Base-by-base conservation (phyloP, 2,888 invertebrate genomes). In the Seira ritae region DNA sequence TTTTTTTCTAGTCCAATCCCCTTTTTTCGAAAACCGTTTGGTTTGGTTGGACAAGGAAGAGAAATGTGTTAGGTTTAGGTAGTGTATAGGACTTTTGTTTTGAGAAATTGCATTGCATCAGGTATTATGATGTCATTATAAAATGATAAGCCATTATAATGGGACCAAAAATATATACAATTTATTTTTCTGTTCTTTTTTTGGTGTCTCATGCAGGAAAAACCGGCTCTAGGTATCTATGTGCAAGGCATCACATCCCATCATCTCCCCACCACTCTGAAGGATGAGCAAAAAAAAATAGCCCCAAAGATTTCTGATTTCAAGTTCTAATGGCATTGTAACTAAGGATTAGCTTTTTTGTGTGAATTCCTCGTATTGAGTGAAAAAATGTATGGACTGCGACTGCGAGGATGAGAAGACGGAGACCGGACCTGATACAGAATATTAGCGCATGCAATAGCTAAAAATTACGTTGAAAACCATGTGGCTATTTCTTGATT, bases 271-370 rank as follows among this genome's bases (percentile, higher is more conserved):
- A 62, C 20, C 62, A 50, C 3, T 72, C 69, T 46, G 60, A 78
- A 78, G 78, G 78, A 77, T 77, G 82, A 68, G 82, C 82, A 83
- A 83, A 78, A 81, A 82, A 83, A 73, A 65, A 80, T n/a, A n/a
- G n/a, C n/a, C 50, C 6, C 12, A 50, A 50, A 50, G 50, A 42
- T 12, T 42, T 42, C 42, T 42, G 12, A 12, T 50, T 50, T 50
- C 50, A 8, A 1, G 15, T 50, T 50, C 50, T n/a, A n/a, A 62
- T 8, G 62, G n/a, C n/a, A 10, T 60, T 60, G 60, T 62, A 62
- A 62, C n/a, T 15, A 62, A 15, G 62, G 62, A 50, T 50, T 50
- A n/a, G 3, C 17, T 50, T 62, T 20, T 62, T 62, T 20, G 8
- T 62, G 15, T 19, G 10, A 8, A 20, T 62, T 62, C 62, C 20